Conservation (phyloP, 1,140 invertebrate species). For the Euwallacea similis region DNA sequence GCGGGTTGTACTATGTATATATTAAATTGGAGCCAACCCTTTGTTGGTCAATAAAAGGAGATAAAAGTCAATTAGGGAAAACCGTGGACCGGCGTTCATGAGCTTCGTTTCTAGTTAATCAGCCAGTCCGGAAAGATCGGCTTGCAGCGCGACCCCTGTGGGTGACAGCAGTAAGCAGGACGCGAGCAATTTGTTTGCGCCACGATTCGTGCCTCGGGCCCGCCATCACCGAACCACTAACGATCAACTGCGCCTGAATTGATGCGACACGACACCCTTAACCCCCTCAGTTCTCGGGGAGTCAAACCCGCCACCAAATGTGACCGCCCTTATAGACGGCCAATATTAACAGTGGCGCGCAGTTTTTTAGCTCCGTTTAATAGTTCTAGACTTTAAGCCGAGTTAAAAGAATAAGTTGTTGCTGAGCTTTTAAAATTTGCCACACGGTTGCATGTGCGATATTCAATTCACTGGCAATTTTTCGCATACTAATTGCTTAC, state of each 20-base stretch:
- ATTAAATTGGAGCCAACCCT: too few species aligned
- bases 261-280: conserved; percentile 34
- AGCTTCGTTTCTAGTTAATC: conserved; percentile 30
- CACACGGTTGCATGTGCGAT: too few species aligned
- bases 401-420: too few species aligned
- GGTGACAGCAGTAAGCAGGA: conserved; percentile 23
- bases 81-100: conserved; percentile 11
- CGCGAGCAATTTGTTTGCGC: conserved; percentile 37
- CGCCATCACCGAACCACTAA: conserved; percentile 30
- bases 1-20: too few species aligned
- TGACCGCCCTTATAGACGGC: conserved; percentile 30
- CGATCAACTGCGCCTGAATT: conserved; percentile 39
- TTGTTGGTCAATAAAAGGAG: too few species aligned
- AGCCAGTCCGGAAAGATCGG: conserved; percentile 27
- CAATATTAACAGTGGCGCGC: conserved; percentile 23
- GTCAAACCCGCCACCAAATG: conserved; percentile 38
- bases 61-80: conserved; percentile 26
- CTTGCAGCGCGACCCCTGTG: conserved; percentile 20
- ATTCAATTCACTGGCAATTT: too few species aligned
- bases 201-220: conserved; percentile 25
- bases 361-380: not conserved
- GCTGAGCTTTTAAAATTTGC: too few species aligned
- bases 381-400: too few species aligned
- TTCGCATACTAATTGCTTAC: too few species aligned
- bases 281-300: conserved; percentile 16